Base-by-base conservation (phyloP, 2,888 invertebrate species). In the Volucella inflata region DNA sequence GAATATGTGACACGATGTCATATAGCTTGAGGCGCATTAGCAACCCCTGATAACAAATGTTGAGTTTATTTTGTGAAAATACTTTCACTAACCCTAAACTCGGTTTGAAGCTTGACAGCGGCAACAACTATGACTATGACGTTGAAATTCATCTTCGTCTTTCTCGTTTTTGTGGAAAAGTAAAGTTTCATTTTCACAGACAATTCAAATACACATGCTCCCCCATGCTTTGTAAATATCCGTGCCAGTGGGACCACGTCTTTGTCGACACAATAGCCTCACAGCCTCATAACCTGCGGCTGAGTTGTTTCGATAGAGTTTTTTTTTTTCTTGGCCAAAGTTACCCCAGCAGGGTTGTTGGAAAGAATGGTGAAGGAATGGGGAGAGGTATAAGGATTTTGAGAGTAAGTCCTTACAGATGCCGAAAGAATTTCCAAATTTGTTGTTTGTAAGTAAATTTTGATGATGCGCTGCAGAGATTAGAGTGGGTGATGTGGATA, bases 161-260 rank as follows among this genome's bases (percentile, higher is more conserved):
- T 59, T 1, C 53, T 57, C 40, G 42, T 40, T 46, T 70, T 53
- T 14, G 16, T 50, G 72, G 59, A 72, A 72, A 80, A 53, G 53
- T 10, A 44, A 53, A 74, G 51, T 77, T 77, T 82, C 71, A 71
- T 65, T 72, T 48, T 42, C 67, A 46, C 57, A 76, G 57, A 81
- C 70, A 81, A 75, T 57, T 2, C 53, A 64, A 44, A 40, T 4
- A 14, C 50, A 57, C 51, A 48, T 53, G 40, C 59, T 57, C 42
- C 44, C 65, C 60, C 30, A 36, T n/a, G 8, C 50, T 76, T 50
- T n/a, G 67, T 53, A 76, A 76, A 67, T 53, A 62, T 17, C 51
- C 17, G 30, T 44, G 36, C 42, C 57, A 21, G 44, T 44, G 40
- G 21, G 11, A 46, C n/a, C 44, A 14, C 42, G 65, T 65, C 40